phyloP scores from a whole-genome alignment of 2,888 invertebrate genomes.

The Byasa hedistus region DNA sequence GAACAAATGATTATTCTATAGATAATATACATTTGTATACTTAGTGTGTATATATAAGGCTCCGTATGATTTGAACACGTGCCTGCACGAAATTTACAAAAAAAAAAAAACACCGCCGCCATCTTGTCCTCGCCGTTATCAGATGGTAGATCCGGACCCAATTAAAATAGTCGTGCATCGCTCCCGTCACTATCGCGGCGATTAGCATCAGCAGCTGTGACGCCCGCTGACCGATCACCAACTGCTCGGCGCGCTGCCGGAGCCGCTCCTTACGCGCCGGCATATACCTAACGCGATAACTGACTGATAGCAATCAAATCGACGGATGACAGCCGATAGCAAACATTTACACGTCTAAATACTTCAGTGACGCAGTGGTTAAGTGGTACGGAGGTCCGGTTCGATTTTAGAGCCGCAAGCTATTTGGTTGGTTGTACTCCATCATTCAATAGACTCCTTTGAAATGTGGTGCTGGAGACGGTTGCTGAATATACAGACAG shows the following conservation, averaged over 20 bases:
- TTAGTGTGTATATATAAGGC: neutral
- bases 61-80: slow-evolving; percentile 64
- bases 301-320: slow-evolving; percentile 29
- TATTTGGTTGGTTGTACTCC: no score
- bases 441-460: no score
- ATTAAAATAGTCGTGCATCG: slow-evolving; percentile 80
- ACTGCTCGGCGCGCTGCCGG: no score
- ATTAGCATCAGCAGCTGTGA: slow-evolving; percentile 67
- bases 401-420: no score
- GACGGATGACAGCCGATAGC: no score
- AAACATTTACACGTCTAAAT: no score
- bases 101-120: slow-evolving; percentile 59
- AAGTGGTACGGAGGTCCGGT: no score
- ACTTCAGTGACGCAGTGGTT: no score
- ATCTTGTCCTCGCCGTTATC: slow-evolving; percentile 67
- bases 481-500: no score
- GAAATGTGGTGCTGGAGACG: no score
- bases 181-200: slow-evolving; percentile 71
- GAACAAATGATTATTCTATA: no score
- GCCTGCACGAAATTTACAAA: slow-evolving; percentile 49
- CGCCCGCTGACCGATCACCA: slow-evolving; percentile 72
- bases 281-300: slow-evolving; percentile 33
- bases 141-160: slow-evolving; percentile 68
- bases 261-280: slow-evolving; percentile 37
- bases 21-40: neutral